Evolutionary conservation across 2,888 invertebrate species (phyloP), one percentile per base, ranked within the genome.

Genomic region (Epinotia nisella): DNA sequence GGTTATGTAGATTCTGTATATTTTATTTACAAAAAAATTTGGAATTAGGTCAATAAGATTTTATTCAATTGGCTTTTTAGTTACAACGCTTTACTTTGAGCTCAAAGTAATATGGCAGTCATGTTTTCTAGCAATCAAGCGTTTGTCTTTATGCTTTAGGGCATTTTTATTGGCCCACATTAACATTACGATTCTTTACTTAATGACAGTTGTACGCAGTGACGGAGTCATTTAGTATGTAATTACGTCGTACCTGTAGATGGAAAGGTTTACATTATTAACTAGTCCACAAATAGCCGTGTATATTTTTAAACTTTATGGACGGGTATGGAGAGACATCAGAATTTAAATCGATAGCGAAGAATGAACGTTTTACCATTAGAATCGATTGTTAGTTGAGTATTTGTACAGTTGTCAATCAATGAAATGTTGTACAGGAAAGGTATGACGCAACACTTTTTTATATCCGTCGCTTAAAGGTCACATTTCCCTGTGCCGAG

Each of bases 191-290:
- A 45, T 15, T 45, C 15, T 51, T 51, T 17, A 17, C 3, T 51
- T 9, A 51, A 51, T 51, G n/a, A 17, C 51, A 7, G 9, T 35
- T 35, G 35, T 35, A 35, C 35, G 35, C 35, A 35, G 35, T 35
- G 35, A 35, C 35, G 35, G 35, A 35, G 35, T 35, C 35, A 35
- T 35, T 35, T 53, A 53, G 19, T 53, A n/a, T 11, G 21, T 62
- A 62, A 62, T 49, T 45, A 45, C 45, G 21, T 13, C 7, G 15
- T 45, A 49, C 41, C 19, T 21, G 45, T 7, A 64, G 7, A 64
- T 49, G 49, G n/a, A 62, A 17, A 51, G 51, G 29, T 64, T 49
- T 64, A 29, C 51, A 17, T 51, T 35, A 35, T 17, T 51, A 53
- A 64, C 13, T 64, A 29, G 49, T 29, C 24, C 15, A 64, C 2